phyloP scores from a whole-genome alignment of 2,797 vertebrate genomes.

The Aselliscus stoliczkanus region DNA sequence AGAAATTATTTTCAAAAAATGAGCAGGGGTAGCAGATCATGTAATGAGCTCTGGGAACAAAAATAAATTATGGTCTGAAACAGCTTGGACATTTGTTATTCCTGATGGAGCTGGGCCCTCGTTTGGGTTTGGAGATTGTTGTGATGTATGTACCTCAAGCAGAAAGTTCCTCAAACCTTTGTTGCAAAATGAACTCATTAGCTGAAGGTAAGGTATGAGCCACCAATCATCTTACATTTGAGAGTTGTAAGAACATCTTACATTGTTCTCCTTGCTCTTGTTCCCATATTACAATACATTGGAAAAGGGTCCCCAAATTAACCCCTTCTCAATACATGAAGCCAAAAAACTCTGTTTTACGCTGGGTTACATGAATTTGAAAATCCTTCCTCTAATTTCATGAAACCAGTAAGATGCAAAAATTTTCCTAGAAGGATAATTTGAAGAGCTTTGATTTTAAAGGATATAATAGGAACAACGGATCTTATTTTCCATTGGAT shows the following conservation, averaged over 20 bases:
- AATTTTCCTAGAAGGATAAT: not conserved
- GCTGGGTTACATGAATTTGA: not conserved
- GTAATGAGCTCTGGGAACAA: conserved; percentile 77
- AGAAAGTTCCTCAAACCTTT: conserved; percentile 66
- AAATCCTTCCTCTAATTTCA: not conserved
- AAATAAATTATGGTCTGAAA: conserved; percentile 75
- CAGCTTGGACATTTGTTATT: conserved; percentile 76
- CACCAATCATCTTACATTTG: conserved; percentile 62
- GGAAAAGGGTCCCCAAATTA: not conserved
- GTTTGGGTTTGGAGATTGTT: conserved; percentile 71
- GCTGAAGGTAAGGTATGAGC: conserved; percentile 53
- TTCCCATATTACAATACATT: not conserved
- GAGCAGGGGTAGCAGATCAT: conserved; percentile 78
- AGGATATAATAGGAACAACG: not conserved
- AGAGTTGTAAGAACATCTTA: too few species aligned
- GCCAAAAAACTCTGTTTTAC: not conserved
- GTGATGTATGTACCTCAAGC: conserved; percentile 72
- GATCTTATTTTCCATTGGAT: conserved; percentile 21
- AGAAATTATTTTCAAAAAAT: conserved; percentile 83
- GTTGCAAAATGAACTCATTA: conserved; percentile 64
- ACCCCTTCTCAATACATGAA: conserved; percentile 41
- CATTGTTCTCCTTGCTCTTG: conserved; percentile 63
- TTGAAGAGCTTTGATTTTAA: conserved; percentile 34
- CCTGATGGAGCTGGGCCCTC: conserved; percentile 71
- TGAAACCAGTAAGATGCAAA: not conserved